Evolutionary conservation across 2,888 invertebrate genomes (phyloP).

Genomic region (Drosophila cyrtoloma): DNA sequence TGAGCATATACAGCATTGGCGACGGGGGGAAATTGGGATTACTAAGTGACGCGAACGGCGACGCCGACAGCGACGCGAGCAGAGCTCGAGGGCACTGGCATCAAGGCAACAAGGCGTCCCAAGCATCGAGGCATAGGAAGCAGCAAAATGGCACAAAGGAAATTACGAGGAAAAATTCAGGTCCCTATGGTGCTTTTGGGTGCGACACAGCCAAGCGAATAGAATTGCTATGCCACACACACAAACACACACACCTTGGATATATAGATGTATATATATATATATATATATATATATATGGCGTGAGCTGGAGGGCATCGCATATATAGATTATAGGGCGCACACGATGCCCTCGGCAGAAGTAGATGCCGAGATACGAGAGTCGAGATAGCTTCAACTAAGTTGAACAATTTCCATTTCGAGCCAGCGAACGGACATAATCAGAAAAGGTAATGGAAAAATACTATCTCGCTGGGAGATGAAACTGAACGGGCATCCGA

Average conservation of each 20-base stretch:
- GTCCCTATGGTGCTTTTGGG: constrained; percentile 79
- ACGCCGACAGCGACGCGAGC: constrained; percentile 26
- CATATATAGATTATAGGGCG: constrained; percentile 73
- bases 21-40: constrained; percentile 72
- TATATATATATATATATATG: constrained; percentile 18
- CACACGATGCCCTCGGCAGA: constrained; percentile 49
- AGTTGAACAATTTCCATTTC: constrained; percentile 12
- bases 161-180: constrained; percentile 80
- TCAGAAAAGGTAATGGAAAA: constrained; percentile 74
- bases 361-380: constrained; percentile 65
- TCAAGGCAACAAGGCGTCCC: constrained; percentile 16
- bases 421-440: constrained; percentile 48
- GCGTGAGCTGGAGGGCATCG: constrained; percentile 55
- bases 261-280: constrained; percentile 22
- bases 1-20: constrained; percentile 36
- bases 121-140: constrained; percentile 13
- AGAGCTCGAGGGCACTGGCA: constrained; percentile 51
- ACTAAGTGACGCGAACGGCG: constrained; percentile 53
- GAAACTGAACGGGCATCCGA: constrained; percentile 13
- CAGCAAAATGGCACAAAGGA: constrained; percentile 64
- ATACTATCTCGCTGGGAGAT: constrained; percentile 48
- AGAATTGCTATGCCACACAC: constrained; percentile 49
- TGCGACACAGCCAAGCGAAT: constrained; percentile 68
- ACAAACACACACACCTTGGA: constrained; percentile 15
- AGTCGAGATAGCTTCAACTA: constrained; percentile 48